phyloP scores from a whole-genome alignment of 2,888 invertebrate species.

The Prenolepis imparis region DNA sequence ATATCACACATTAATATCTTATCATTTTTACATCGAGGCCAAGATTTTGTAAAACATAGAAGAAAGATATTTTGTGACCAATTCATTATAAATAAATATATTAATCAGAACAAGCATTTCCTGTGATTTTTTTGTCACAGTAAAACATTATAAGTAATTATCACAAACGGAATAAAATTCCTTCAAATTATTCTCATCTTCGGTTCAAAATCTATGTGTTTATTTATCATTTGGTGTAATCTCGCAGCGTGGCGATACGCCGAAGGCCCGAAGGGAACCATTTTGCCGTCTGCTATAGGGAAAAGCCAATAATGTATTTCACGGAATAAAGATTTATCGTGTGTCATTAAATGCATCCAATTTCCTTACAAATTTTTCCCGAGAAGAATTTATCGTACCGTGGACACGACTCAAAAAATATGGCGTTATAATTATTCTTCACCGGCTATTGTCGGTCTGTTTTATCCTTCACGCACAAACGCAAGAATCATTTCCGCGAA shows the following conservation, averaged over 20 bases:
- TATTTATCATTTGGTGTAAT: constrained; percentile 16
- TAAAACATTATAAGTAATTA: background rate
- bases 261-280: background rate
- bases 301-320: constrained; percentile 34
- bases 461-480: background rate
- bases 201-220: background rate
- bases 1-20: background rate
- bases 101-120: background rate
- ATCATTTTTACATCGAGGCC: background rate
- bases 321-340: constrained; percentile 44
- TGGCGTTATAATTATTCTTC: background rate
- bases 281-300: constrained; percentile 20
- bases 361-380: constrained; percentile 11
- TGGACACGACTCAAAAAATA: background rate
- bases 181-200: background rate
- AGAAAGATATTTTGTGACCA: background rate
- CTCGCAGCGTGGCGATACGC: background rate
- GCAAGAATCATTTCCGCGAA: background rate
- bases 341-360: constrained; percentile 26
- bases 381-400: background rate
- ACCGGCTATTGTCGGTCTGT: background rate
- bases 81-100: background rate
- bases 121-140: background rate
- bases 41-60: background rate
- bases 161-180: background rate